Evolutionary conservation across 2,888 invertebrate species (phyloP), one percentile per base, ranked within the genome.

Genomic region (Drosophila mulleri): DNA sequence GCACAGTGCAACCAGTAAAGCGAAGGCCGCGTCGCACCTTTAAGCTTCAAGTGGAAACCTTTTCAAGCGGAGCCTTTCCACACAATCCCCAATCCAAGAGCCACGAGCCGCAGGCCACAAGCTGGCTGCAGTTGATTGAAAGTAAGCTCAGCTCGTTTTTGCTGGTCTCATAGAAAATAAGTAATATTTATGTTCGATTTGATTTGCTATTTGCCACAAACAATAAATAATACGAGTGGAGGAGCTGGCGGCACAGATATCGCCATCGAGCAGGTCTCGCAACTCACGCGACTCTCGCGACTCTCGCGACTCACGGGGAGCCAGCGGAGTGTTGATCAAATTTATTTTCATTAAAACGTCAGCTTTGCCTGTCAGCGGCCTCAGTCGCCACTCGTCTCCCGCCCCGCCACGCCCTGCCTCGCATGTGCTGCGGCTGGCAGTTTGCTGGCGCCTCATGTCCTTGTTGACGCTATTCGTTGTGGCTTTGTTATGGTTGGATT

Each of bases 341-440:
- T 83, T 81, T 86, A 70, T 76, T 84, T 88, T 76, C 75, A 84
- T 76, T 76, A 81, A 89, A 89, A 83, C 67, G 80, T 75, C 79
- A 88, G 65, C 84, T 72, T 72, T 60, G 37, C 48, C 78, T 65
- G 67, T 71, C 62, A 56, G 47, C 50, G 26, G 50, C 50, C 50
- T 12, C 4, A 32, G 50, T 3, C 12, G 32, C 14, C 61, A 20
- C n/a, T 20, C 20, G 16, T 54, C 12, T 18, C 37, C 8, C 41
- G 37, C 16, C 37, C 2, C 37, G 7, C 20, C 20, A 2, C 39
- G 7, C 37, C 37, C 6, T 14, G 26, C 26, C 26, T 6, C 37
- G 20, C 20, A 14, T 57, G 37, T 52, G 56, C 42, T 64, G 52
- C 37, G 60, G 47, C 59, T 61, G 42, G 47, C 62, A 57, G 69